Evolutionary conservation across 1,140 invertebrate genomes (phyloP).

Genomic region (Linepithema humile): DNA sequence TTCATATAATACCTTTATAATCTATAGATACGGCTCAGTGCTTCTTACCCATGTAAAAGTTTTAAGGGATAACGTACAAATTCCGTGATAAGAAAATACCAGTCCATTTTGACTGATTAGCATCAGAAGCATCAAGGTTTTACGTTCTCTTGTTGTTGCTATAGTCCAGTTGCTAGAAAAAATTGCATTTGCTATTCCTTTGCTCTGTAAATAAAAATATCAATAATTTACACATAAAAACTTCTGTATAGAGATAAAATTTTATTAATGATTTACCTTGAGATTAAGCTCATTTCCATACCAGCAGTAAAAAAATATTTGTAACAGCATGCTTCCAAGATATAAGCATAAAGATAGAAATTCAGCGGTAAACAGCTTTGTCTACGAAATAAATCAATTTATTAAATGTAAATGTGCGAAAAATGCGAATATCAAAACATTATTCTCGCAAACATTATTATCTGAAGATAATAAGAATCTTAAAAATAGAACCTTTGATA

Average conservation of each 20-base stretch:
- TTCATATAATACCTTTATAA: too few relatives aligned
- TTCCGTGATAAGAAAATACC: conserved; percentile 10
- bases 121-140: background rate
- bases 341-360: conserved; percentile 42
- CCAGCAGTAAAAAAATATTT: conserved; percentile 59
- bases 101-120: conserved; percentile 33
- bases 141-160: background rate
- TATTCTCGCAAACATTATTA: too few relatives aligned
- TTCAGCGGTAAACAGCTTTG: background rate
- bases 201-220: background rate
- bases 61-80: conserved; percentile 15
- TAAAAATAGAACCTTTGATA: conserved; percentile 59
- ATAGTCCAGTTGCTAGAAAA: conserved; percentile 40
- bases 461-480: too few relatives aligned
- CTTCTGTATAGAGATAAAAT: too few relatives aligned
- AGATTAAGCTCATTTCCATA: conserved; percentile 57
- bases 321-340: conserved; percentile 27
- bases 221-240: too few relatives aligned
- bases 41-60: conserved; percentile 46
- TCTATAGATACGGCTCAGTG: too few relatives aligned
- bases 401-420: too few relatives aligned
- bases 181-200: conserved; percentile 9
- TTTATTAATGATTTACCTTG: conserved; percentile 19
- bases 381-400: conserved; percentile 6
- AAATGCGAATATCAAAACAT: too few relatives aligned